Conservation (phyloP, 2,888 invertebrate genomes). For the Pherbina coryleti region DNA sequence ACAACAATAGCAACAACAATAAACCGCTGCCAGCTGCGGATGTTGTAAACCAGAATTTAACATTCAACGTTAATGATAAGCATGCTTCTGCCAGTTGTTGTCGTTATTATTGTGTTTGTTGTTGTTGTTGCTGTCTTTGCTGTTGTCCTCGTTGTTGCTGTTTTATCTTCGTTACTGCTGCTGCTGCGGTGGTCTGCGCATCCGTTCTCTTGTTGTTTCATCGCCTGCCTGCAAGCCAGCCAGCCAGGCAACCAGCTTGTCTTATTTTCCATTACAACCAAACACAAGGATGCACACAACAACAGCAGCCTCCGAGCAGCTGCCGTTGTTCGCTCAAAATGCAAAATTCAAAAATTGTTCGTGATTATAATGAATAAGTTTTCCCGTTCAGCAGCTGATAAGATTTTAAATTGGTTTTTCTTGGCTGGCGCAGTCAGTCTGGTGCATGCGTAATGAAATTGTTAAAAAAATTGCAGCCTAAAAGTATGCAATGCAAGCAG, state of each 20-base stretch:
- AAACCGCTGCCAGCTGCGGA: conserved; percentile 12
- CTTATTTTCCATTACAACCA: too few relatives aligned
- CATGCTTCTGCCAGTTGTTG: background rate
- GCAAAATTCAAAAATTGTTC: too few relatives aligned
- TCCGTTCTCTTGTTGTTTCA: background rate
- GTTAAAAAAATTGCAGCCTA: background rate
- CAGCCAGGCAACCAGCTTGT: too few relatives aligned
- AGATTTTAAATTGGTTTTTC: too few relatives aligned
- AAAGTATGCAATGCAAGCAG: background rate
- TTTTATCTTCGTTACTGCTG: background rate
- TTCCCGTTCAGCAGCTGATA: too few relatives aligned
- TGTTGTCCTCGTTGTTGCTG: background rate
- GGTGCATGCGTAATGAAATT: too few relatives aligned
- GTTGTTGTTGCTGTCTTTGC: background rate
- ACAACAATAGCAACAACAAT: background rate
- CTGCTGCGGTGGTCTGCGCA: background rate
- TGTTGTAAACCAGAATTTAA: conserved; percentile 26
- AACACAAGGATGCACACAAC: too few relatives aligned
- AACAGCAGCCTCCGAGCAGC: too few relatives aligned
- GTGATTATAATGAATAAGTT: too few relatives aligned
- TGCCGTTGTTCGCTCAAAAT: too few relatives aligned
- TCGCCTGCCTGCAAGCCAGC: too few relatives aligned
- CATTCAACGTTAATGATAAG: conserved; percentile 22
- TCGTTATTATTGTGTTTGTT: background rate
- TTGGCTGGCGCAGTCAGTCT: too few relatives aligned